phyloP scores from a whole-genome alignment of 2,888 invertebrate genomes.

The Agrochola lota region DNA sequence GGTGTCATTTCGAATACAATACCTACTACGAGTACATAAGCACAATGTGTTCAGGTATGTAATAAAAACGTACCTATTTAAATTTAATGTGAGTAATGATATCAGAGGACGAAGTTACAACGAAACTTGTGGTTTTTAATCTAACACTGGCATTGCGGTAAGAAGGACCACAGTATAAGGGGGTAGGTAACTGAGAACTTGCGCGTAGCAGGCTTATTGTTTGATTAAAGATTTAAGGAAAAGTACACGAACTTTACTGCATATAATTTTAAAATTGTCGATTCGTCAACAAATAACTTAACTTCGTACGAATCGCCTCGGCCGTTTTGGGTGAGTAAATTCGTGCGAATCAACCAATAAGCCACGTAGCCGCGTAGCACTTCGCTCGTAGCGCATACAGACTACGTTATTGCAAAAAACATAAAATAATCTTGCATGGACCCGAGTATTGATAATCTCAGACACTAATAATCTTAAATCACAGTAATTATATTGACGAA shows the following conservation, averaged over 20 bases:
- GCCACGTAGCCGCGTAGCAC: slow-evolving; percentile 36
- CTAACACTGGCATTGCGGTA: slow-evolving; percentile 31
- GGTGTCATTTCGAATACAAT: neutral
- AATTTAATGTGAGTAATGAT: slow-evolving; percentile 7
- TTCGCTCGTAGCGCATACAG: slow-evolving; percentile 20
- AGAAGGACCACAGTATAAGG: neutral
- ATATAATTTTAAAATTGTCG: too few species aligned
- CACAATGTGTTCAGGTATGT: neutral
- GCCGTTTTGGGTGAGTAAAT: too few species aligned
- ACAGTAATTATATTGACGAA: neutral
- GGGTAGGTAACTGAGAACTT: slow-evolving; percentile 9
- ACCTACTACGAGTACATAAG: neutral
- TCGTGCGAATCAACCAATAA: too few species aligned
- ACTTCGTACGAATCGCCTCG: too few species aligned
- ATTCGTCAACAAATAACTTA: neutral
- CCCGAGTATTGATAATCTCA: neutral
- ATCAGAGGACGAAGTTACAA: slow-evolving; percentile 19
- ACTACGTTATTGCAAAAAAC: neutral
- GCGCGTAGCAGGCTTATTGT: slow-evolving; percentile 12
- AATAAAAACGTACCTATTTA: neutral
- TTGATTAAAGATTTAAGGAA: too few species aligned
- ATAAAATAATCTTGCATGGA: neutral
- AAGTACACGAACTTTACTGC: too few species aligned
- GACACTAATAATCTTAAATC: neutral
- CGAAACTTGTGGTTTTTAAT: slow-evolving; percentile 42